Conservation (phyloP, 2,888 invertebrate species). For the Ormyrus thymus region DNA sequence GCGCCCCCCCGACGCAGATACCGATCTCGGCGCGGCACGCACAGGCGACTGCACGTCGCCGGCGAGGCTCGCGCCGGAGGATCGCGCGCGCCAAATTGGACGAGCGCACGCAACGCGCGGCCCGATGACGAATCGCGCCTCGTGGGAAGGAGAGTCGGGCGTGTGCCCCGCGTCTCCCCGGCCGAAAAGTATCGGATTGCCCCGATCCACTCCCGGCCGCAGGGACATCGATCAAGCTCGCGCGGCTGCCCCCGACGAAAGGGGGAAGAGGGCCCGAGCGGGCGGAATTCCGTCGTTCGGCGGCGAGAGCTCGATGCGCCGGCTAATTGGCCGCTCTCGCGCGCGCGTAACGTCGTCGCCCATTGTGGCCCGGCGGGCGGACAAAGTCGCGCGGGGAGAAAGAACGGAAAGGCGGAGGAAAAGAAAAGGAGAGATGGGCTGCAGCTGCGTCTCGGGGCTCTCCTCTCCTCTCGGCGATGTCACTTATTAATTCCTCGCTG, state of each 20-base stretch:
- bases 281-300: background rate
- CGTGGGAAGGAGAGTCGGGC: slow-evolving; percentile 58
- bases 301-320: background rate
- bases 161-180: background rate
- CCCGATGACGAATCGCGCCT: slow-evolving; percentile 60
- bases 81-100: slow-evolving; percentile 23
- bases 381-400: slow-evolving; percentile 5
- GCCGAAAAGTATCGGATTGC: slow-evolving; percentile 51
- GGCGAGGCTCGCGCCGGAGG: too few relatives aligned
- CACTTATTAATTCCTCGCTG: slow-evolving; percentile 74
- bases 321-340: too few relatives aligned
- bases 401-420: background rate
- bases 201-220: slow-evolving; percentile 32
- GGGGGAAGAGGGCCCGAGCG: background rate
- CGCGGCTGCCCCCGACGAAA: slow-evolving; percentile 15
- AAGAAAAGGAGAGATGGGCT: slow-evolving; percentile 1
- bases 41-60: too few relatives aligned
- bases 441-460: slow-evolving; percentile 66
- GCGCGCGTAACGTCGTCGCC: too few relatives aligned
- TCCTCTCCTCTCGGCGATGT: slow-evolving; percentile 66
- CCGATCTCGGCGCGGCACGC: too few relatives aligned
- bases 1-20: too few relatives aligned
- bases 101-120: background rate
- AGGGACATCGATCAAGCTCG: slow-evolving; percentile 44
- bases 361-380: background rate